Evolutionary conservation across 1,140 invertebrate genomes (phyloP), one percentile per base, ranked within the genome.

Genomic region (Anoplophora glabripennis): DNA sequence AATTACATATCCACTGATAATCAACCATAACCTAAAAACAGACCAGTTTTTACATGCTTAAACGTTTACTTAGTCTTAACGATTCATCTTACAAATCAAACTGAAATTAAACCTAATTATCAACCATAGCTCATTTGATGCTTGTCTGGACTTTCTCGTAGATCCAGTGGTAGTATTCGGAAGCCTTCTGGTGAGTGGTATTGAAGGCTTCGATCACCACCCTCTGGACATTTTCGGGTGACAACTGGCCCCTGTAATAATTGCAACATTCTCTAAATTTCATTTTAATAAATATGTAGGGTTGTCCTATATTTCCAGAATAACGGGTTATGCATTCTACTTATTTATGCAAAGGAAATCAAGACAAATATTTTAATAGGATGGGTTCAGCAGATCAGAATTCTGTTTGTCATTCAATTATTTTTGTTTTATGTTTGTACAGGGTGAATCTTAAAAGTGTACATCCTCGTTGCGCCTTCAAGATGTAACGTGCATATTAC

Each of bases 181-280:
- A 77, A 15, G 84, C 83, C 49, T 83, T 83, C 40, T 76, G 71
- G 59, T 81, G 79, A 5, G 85, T 87, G 34, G 82, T 80, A 62
- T 89, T 86, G 0, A 89, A 73, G 1, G 86, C 85, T 59, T 81
- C 71, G 46, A 77, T 73, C 1, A 85, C 83, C 60, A 83, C 86
- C 74, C 75, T 84, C 68, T 84, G 84, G 11, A 90, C 78, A 70
- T 84, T 87, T 73, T 89, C 86, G 34, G 88, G 87, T 44, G 87
- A 88, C 68, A 89, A 79, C 61, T 87, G 83, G 7, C 87, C 88
- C 49, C 89, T 90, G 76, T 42, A 85, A 85, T 52, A 53, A 53
- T 58, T 68, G 66, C 10, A 61, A 9, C 58, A 49, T 41, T 44
- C 36, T 44, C 35, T 53, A 38, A 17, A 44, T 41, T 12, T 61